Conservation (phyloP, 2,888 invertebrate species). For the Lomographa bimaculata region DNA sequence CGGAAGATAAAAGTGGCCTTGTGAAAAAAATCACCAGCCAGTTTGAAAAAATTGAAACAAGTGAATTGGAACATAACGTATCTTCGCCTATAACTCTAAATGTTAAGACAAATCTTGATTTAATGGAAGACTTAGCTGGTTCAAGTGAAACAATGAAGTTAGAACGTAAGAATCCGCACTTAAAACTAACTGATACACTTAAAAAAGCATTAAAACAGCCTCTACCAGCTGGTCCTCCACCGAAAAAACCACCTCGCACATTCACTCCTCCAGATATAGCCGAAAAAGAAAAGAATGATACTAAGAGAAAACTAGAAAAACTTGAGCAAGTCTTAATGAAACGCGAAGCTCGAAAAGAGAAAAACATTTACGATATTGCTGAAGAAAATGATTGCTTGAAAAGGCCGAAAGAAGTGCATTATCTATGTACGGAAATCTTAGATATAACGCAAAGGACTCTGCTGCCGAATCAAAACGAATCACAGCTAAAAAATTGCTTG, state of each 20-base stretch:
- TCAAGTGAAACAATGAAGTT: conserved; percentile 72
- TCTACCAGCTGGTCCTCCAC: conserved; percentile 87
- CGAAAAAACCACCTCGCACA: conserved; percentile 89
- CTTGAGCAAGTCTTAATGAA: conserved; percentile 84
- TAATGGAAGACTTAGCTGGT: conserved; percentile 60
- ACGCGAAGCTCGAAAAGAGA: conserved; percentile 60
- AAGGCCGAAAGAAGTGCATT: conserved; percentile 74
- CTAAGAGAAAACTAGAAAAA: conserved; percentile 86
- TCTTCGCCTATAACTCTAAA: conserved; percentile 1
- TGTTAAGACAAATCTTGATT: conserved; percentile 51
- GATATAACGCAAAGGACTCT: conserved; percentile 65
- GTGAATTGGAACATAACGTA: conserved; percentile 34
- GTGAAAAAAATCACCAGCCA: conserved; percentile 56
- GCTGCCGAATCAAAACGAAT: conserved; percentile 48
- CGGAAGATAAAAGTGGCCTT: conserved; percentile 61
- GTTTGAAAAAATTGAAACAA: conserved; percentile 43
- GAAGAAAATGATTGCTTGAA: conserved; percentile 45
- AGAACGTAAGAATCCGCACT: conserved; percentile 72
- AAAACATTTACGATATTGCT: conserved; percentile 39
- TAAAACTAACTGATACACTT: conserved; percentile 83
- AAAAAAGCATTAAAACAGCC: conserved; percentile 87
- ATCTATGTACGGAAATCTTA: conserved; percentile 75
- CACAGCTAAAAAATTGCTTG: conserved; percentile 64
- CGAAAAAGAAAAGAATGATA: conserved; percentile 68
- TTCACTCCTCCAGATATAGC: conserved; percentile 66